Evolutionary conservation across 2,113 vertebrate genomes (phyloP).

Genomic region (Planiliza haematocheilus): DNA sequence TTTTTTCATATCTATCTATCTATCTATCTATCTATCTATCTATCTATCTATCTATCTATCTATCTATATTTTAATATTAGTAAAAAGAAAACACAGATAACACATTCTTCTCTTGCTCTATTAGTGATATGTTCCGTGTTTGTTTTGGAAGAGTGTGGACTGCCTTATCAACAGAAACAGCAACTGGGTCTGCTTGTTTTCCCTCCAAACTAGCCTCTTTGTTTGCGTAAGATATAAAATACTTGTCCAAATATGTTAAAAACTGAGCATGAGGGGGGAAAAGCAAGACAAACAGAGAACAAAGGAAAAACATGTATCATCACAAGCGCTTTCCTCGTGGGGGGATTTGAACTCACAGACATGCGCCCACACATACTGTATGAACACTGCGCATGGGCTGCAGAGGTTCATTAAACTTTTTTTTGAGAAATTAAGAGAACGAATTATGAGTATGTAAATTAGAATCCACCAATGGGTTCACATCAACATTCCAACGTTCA

Average conservation of each 20-base stretch:
- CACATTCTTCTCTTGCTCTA: constrained; percentile 25
- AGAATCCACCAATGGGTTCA: too few relatives aligned
- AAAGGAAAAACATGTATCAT: constrained; percentile 56
- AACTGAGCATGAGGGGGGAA: constrained; percentile 28
- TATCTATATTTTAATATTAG: background rate
- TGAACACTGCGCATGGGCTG: background rate
- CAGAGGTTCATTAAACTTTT: background rate
- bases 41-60: constrained; percentile 37
- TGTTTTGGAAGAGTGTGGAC: constrained; percentile 52
- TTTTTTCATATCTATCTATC: constrained; percentile 33
- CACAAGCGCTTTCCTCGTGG: constrained; percentile 1
- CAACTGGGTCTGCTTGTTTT: constrained; percentile 52
- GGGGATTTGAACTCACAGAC: constrained; percentile 20
- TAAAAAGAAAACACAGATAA: constrained; percentile 5
- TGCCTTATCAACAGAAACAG: constrained; percentile 57
- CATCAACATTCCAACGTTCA: too few relatives aligned
- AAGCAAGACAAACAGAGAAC: constrained; percentile 42
- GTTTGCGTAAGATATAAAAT: constrained; percentile 62
- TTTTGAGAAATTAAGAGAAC: background rate
- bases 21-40: constrained; percentile 55
- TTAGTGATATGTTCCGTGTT: constrained; percentile 51
- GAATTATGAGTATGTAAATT: too few relatives aligned
- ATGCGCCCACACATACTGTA: constrained; percentile 10
- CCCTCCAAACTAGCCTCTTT: constrained; percentile 50
- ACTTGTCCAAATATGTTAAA: constrained; percentile 65